These are phyloP conservation scores for Megaceryle alcyon DNA, from an alignment of 2,797 vertebrate species.

Conservation along the genomic window DNA sequence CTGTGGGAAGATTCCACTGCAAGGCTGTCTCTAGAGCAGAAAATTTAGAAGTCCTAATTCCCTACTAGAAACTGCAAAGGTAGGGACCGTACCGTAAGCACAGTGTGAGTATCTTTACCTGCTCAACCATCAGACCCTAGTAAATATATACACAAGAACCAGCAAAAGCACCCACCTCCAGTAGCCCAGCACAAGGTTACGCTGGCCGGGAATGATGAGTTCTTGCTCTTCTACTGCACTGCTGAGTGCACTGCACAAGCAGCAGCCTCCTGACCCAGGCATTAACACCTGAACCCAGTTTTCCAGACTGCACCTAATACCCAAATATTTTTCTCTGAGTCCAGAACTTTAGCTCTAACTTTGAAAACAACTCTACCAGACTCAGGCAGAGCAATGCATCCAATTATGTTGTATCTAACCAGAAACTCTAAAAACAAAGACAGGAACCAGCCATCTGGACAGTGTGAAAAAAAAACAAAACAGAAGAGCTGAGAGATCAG, in stretches of 20 bases:
- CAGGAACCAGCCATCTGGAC: constrained; percentile 45
- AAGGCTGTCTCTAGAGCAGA: not conserved
- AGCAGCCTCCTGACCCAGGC: not conserved
- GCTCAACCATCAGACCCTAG: not conserved
- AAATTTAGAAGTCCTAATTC: not conserved
- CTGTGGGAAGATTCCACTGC: not conserved
- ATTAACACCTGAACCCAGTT: not conserved
- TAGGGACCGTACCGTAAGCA: not conserved
- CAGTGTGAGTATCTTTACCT: not conserved
- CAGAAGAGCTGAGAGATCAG: constrained; percentile 24
- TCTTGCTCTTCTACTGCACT: not conserved
- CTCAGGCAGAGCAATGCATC: not conserved
- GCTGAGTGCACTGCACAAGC: not conserved
- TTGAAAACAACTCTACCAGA: not conserved
- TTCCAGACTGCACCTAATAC: not conserved
- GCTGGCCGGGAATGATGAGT: not conserved
- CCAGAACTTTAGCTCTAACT: not conserved
- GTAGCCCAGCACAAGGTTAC: not conserved
- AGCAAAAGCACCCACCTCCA: not conserved
- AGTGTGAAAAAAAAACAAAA: not conserved
- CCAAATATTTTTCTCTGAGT: not conserved
- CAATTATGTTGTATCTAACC: not conserved
- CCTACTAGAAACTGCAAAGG: not conserved
- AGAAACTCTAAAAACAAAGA: constrained; percentile 26
- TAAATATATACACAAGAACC: not conserved